Evolutionary conservation across 1,140 invertebrate genomes (phyloP), one percentile per base, ranked within the genome.

Genomic region (Philotrypesis tridentata): DNA sequence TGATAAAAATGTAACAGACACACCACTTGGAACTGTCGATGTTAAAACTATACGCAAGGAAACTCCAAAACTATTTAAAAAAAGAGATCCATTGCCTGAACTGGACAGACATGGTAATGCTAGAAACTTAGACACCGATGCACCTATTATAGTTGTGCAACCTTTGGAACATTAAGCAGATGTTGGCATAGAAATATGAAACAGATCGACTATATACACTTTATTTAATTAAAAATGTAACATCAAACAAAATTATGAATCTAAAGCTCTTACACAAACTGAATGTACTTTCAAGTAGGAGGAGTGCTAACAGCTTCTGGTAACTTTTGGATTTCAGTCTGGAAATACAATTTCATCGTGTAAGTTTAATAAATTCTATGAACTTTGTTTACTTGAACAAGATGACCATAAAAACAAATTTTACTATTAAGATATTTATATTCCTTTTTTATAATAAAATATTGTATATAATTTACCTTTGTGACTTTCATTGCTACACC

Each of bases 401-500:
- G 1, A 21, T 6, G 7, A 55, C n/a, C 17, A 55, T 6, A 55
- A 21, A 48, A 55, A 55, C 4, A 55, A 21, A n/a, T n/a, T 55
- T 17, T 31, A 72, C 23, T 79, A 63, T 78, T 43, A 48, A 74
- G 63, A 61, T 31, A 23, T 79, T 71, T 55, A 55, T 55, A 65
- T 65, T 71, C 60, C 27, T 71, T 43, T 55, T 37, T 37, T 33
- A 81, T 55, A 82, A 73, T 82, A 87, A 80, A n/a, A 65, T 79
- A 73, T 70, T 83, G 68, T 74, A 83, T 68, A 79, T 76, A 78
- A 85, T 79, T 80, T 87, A 96, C 95, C 93, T 96, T 98, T 17
- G 97, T 97, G 6, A 98, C 96, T 94, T 98, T 98, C 92, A 99
- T 95, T 25, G 96, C 96, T 71, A 99, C 96, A 78, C 98, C 98